A percentile compares a stretch with the other conserved stretches of the same genome.
Conservation (phyloP, 1,140 invertebrate species). For the Lethocerus indicus region DNA sequence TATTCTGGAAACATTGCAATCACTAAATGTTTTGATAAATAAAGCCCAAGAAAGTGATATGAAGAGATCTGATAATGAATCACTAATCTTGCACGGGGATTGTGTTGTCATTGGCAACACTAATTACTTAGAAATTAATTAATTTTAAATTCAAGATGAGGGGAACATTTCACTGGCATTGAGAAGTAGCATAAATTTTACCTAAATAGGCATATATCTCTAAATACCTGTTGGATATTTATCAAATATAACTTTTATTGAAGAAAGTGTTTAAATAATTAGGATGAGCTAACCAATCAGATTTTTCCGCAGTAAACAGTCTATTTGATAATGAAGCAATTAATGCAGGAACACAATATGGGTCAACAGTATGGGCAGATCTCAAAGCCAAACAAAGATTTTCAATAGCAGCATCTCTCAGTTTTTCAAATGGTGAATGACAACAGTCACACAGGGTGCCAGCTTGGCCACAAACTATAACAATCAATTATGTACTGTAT, state of each 20-base stretch:
- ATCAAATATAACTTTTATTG: too few relatives aligned
- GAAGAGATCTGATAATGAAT: too few relatives aligned
- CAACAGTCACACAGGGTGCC: conserved; percentile 13
- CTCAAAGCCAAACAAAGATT: conserved; percentile 88
- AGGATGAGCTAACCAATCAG: conserved; percentile 41
- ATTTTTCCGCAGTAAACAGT: conserved; percentile 77
- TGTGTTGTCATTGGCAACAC: too few relatives aligned
- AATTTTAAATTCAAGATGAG: too few relatives aligned
- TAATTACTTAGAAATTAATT: too few relatives aligned
- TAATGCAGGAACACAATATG: conserved; percentile 82
- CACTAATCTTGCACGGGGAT: too few relatives aligned
- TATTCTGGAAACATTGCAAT: too few relatives aligned
- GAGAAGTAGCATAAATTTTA: too few relatives aligned
- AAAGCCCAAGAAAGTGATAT: too few relatives aligned
- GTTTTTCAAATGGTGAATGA: conserved; percentile 61
- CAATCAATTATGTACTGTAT: background rate
- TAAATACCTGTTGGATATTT: background rate
- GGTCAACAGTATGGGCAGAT: conserved; percentile 71
- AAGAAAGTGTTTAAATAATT: background rate
- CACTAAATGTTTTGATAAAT: too few relatives aligned
- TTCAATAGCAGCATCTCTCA: conserved; percentile 85
- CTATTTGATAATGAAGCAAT: conserved; percentile 89
- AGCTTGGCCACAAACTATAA: conserved; percentile 9
- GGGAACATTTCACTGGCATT: too few relatives aligned
- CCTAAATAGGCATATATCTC: too few relatives aligned